Evolutionary conservation across 1,140 invertebrate genomes (phyloP).

Genomic region (Drosophila punjabiensis): DNA sequence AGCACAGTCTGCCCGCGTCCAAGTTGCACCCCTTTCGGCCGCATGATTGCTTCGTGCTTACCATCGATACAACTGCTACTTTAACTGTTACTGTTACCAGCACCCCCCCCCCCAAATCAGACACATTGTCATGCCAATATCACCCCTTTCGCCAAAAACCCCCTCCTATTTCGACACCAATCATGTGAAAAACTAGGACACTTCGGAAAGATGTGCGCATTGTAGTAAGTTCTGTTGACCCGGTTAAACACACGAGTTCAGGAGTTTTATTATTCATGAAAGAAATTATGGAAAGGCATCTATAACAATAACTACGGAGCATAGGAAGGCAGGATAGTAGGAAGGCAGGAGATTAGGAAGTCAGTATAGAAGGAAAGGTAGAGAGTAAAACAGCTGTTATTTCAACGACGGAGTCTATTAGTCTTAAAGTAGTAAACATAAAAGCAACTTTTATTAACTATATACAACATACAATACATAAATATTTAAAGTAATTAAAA

Average conservation of each 20-base stretch:
- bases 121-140: conserved; percentile 49
- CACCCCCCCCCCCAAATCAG: conserved; percentile 25
- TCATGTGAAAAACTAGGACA: conserved; percentile 32
- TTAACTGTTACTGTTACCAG: conserved; percentile 31
- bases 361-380: conserved; percentile 1
- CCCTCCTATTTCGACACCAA: conserved; percentile 31
- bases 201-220: conserved; percentile 39
- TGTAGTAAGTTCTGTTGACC: conserved; percentile 28
- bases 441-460: conserved; percentile 68
- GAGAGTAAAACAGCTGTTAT: conserved; percentile 67
- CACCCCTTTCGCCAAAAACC: conserved; percentile 28
- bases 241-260: conserved; percentile 22
- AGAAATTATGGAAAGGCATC: conserved; percentile 43
- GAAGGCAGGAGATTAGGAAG: background rate
- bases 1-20: conserved; percentile 23
- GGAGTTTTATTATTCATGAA: conserved; percentile 21
- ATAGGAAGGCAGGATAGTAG: background rate
- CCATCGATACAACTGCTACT: conserved; percentile 19
- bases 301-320: conserved; percentile 49
- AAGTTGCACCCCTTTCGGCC: conserved; percentile 35
- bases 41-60: conserved; percentile 48
- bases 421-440: conserved; percentile 73
- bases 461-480: conserved; percentile 57
- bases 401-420: conserved; percentile 81
- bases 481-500: conserved; percentile 55